These are phyloP conservation scores for Byasa hedistus DNA, from an alignment of 2,888 invertebrate genomes.

Conservation along the genomic window DNA sequence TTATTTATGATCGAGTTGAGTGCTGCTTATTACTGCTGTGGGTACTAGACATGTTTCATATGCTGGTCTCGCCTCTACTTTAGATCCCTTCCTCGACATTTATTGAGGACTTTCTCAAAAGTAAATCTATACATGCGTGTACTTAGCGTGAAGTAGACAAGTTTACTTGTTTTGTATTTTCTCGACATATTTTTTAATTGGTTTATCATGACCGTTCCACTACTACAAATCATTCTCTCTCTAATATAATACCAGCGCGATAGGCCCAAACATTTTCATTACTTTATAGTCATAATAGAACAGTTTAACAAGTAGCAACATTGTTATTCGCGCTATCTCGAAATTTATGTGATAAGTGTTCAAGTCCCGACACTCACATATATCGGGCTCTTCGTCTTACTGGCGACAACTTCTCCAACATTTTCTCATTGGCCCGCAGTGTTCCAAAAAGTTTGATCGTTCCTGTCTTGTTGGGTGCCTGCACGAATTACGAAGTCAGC, in stretches of 20 bases:
- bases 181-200: background rate
- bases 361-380: conserved; percentile 54
- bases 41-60: conserved; percentile 64
- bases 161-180: background rate
- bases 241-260: too few species aligned
- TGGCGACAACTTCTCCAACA: conserved; percentile 69
- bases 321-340: conserved; percentile 64
- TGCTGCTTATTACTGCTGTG: conserved; percentile 68
- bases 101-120: conserved; percentile 59
- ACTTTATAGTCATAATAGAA: conserved; percentile 47
- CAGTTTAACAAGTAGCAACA: conserved; percentile 52
- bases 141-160: conserved; percentile 2
- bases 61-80: conserved; percentile 55
- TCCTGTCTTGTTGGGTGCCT: conserved; percentile 65
- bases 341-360: conserved; percentile 61
- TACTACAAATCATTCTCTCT: background rate
- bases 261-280: conserved; percentile 29
- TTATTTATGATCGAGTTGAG: conserved; percentile 74
- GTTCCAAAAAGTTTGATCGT: conserved; percentile 70
- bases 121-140: conserved; percentile 6
- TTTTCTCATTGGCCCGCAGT: conserved; percentile 71
- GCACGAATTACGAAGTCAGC: conserved; percentile 66
- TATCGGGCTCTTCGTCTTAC: conserved; percentile 68
- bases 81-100: conserved; percentile 52
- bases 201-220: background rate